Base-by-base conservation (phyloP, 2,888 invertebrate genomes). In the Geophilus truncorum region DNA sequence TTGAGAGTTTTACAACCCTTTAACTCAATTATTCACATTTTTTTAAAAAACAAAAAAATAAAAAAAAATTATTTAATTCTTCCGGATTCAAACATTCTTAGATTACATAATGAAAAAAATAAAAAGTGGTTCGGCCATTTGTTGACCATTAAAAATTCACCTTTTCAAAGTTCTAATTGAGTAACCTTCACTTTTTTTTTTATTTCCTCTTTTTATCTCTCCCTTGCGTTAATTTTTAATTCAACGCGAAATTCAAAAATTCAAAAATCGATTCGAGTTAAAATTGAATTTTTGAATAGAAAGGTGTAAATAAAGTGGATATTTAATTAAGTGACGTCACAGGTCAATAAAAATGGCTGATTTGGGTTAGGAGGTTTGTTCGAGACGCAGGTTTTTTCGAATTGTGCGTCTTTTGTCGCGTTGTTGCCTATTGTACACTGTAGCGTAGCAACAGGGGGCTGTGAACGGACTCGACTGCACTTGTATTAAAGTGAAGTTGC, bases 381-480 rank as follows among this genome's bases (percentile, higher is more conserved):
- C 10, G 1, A 70, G 70, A 70, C 70, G 70, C 70, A n/a, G 70
- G 70, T 70, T 70, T 28, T 28, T 70, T 70, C 32, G 70, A 70
- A 70, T 70, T 70, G 70, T 70, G 25, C 3, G 25, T 70, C 70
- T 70, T 70, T 70, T 70, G 70, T 70, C 70, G 25, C 70, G 70
- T 70, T 70, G 70, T 70, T 70, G 70, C 70, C 70, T 70, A 70
- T 70, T 70, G 70, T 70, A 70, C 70, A 70, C 70, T 70, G 70
- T 28, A 70, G 70, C 70, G 70, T 70, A 70, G 70, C 70, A 70
- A 70, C 70, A 10, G 23, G 70, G 70, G 70, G 70, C 70, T 70
- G 70, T 70, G 70, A 70, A 70, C 70, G 70, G 70, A 70, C 70
- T 70, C 70, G 25, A 70, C 70, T 70, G 70, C 51, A 51, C 51